Percentiles rank a stretch among this genome's conserved stretches.
phyloP scores from a whole-genome alignment of 2,888 invertebrate species.

The Microdon myrmicae region DNA sequence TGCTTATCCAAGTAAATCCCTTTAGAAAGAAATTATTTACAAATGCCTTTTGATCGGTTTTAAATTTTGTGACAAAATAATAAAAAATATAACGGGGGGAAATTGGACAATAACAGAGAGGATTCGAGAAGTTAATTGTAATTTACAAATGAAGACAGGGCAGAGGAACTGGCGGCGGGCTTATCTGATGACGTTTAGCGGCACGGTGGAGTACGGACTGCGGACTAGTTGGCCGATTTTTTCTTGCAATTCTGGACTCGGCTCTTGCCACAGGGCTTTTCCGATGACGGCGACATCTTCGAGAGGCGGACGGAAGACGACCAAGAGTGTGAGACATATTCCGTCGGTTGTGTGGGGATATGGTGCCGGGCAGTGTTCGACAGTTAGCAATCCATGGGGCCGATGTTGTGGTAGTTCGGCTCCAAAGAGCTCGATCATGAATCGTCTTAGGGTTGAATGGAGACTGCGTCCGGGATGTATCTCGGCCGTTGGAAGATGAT shows the following conservation, averaged over 20 bases:
- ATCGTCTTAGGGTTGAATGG: slow-evolving; percentile 86
- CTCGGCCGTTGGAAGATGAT: slow-evolving; percentile 89
- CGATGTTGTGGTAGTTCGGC: slow-evolving; percentile 86
- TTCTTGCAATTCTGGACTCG: slow-evolving; percentile 75
- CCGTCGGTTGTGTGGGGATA: slow-evolving; percentile 74
- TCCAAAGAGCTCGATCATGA: slow-evolving; percentile 92
- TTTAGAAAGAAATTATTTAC: too few relatives aligned
- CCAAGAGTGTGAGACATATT: slow-evolving; percentile 81
- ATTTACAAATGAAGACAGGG: too few relatives aligned
- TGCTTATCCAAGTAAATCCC: too few relatives aligned
- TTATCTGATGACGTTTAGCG: slow-evolving; percentile 81
- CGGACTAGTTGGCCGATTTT: slow-evolving; percentile 75
- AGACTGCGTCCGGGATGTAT: slow-evolving; percentile 87
- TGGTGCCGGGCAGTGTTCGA: slow-evolving; percentile 74
- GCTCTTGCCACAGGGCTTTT: slow-evolving; percentile 90
- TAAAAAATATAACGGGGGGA: too few relatives aligned
- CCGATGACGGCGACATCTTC: slow-evolving; percentile 89
- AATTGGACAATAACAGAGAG: too few relatives aligned
- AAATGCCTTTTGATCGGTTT: too few relatives aligned
- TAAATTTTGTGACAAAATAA: too few relatives aligned
- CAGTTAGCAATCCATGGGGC: slow-evolving; percentile 79
- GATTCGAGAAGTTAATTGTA: too few relatives aligned
- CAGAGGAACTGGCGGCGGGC: too few relatives aligned
- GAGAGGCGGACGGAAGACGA: slow-evolving; percentile 84
- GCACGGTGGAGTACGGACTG: slow-evolving; percentile 80